Percentiles rank a stretch among this genome's conserved stretches.
These are phyloP conservation scores for Arvicanthis niloticus DNA, from an alignment of 2,113 vertebrate species.

Conservation along the genomic window DNA sequence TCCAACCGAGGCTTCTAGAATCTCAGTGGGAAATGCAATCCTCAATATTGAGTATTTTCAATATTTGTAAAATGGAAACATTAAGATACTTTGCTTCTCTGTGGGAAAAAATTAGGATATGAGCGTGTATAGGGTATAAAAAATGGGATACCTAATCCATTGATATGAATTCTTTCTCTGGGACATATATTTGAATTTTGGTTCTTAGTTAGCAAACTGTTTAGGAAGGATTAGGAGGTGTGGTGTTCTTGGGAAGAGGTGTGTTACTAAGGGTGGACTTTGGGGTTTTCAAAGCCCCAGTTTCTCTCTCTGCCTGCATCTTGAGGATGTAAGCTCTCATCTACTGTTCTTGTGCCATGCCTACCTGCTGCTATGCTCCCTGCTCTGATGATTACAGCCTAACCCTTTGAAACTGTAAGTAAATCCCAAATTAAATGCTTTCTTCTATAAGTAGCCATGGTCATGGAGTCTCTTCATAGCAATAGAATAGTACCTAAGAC, in stretches of 20 bases:
- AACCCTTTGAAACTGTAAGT: neutral
- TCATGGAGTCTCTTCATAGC: neutral
- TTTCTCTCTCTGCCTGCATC: too few species aligned
- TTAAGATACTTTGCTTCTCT: neutral
- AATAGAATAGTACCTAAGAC: neutral
- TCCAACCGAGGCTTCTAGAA: neutral
- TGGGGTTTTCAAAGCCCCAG: neutral
- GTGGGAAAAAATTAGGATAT: neutral
- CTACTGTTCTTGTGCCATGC: neutral
- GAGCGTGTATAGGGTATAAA: neutral
- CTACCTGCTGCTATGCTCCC: neutral
- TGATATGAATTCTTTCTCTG: neutral
- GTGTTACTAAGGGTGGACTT: neutral
- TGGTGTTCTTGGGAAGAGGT: neutral
- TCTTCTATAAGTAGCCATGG: neutral
- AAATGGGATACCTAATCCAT: neutral
- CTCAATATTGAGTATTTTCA: slow-evolving; percentile 26
- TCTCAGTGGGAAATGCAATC: neutral
- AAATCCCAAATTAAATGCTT: neutral
- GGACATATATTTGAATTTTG: neutral
- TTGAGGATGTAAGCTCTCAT: neutral
- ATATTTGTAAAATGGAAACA: neutral
- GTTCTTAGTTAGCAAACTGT: neutral
- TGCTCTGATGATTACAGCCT: neutral
- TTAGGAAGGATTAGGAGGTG: neutral